Evolutionary conservation across 2,113 vertebrate species (phyloP), one percentile per base, ranked within the genome.

Genomic region (Esox niger): DNA sequence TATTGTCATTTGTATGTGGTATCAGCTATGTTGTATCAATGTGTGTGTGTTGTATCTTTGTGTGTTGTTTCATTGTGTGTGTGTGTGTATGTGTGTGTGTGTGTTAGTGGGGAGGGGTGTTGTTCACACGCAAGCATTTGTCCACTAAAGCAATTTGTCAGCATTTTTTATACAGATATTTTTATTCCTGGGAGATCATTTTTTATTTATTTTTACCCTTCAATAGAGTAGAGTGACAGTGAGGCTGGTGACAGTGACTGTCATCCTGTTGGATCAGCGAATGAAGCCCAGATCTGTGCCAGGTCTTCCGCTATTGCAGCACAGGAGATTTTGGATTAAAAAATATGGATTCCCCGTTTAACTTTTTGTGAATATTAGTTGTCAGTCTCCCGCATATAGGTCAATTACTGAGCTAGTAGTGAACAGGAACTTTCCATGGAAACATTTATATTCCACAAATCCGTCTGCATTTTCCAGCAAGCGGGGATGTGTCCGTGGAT

Each of bases 51-150:
- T 6, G 35, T 38, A 11, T 38, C 5, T 38, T 5, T 38, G 35
- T 38, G 35, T 38, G 35, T 38, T 38, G 35, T 38, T 5, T 38
- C 5, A 6, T 5, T 38, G 35, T 38, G 35, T 38, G 35, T 38
- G 35, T 11, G 35, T 70, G 47, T 31, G 35, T 60, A 38, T 27
- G 70, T 64, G 59, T 38, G 60, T 70, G 47, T 49, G 43, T 57
- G 30, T 21, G 17, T n/a, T n/a, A n/a, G n/a, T n/a, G n/a, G n/a
- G n/a, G n/a, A n/a, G n/a, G n/a, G n/a, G n/a, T 66, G 27, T 31
- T 8, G 35, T 38, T 38, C 11, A n/a, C n/a, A n/a, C n/a, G n/a
- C n/a, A n/a, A n/a, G n/a, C n/a, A n/a, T n/a, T n/a, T n/a, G n/a
- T n/a, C n/a, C n/a, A n/a, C n/a, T n/a, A n/a, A n/a, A n/a, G n/a